Evolutionary conservation across 2,888 invertebrate species (phyloP).

Genomic region (Metellina segmentata): DNA sequence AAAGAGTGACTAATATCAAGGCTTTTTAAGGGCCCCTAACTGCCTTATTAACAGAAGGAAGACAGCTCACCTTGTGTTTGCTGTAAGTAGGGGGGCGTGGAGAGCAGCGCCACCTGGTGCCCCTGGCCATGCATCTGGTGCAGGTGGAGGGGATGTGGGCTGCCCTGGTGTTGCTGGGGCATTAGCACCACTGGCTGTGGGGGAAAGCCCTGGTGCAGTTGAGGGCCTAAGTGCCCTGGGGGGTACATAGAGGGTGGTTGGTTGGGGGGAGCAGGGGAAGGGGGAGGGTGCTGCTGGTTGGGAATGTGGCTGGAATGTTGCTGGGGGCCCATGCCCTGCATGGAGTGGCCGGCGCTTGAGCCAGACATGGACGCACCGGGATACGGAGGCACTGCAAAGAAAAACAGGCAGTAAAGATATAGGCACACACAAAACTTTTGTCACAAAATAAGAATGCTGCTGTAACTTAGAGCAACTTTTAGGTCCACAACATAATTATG

Average conservation of each 20-base stretch:
- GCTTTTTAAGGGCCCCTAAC: too few relatives aligned
- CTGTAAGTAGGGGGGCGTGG: constrained; percentile 59
- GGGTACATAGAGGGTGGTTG: constrained; percentile 16
- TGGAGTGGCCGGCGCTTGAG: constrained; percentile 23
- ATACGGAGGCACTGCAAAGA: constrained; percentile 64
- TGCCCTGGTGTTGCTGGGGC: constrained; percentile 48
- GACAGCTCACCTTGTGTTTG: constrained; percentile 59
- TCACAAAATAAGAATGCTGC: too few relatives aligned
- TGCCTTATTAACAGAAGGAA: too few relatives aligned
- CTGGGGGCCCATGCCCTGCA: not conserved
- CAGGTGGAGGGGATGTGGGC: constrained; percentile 34
- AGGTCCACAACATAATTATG: too few relatives aligned
- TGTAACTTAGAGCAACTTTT: too few relatives aligned
- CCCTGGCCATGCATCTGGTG: constrained; percentile 59
- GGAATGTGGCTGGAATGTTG: constrained; percentile 59
- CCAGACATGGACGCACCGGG: constrained; percentile 30
- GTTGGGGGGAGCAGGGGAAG: constrained; percentile 65
- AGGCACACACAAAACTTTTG: not conserved
- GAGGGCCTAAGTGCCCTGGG: not conserved
- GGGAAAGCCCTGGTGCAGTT: constrained; percentile 39
- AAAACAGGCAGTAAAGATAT: not conserved
- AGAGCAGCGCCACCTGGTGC: constrained; percentile 32
- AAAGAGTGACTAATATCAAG: too few relatives aligned
- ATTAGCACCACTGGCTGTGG: constrained; percentile 71
- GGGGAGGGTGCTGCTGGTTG: constrained; percentile 73